Evolutionary conservation across 2,888 invertebrate genomes (phyloP).

Genomic region (Drosophila neonasuta): DNA sequence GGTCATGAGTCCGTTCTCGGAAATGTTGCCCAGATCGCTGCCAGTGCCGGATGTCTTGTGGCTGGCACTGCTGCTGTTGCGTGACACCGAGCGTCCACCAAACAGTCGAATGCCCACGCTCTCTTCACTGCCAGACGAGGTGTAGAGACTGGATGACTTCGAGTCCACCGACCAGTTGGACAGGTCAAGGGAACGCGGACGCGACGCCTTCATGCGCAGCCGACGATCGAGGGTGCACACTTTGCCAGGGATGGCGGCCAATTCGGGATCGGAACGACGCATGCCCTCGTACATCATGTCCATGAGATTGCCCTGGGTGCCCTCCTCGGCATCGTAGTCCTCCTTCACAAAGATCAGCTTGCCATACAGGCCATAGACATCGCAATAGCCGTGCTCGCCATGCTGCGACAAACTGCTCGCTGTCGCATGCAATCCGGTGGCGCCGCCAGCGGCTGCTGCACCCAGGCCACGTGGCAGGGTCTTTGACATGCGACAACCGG

Average conservation of each 20-base stretch:
- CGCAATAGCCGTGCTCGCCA: conserved; percentile 87
- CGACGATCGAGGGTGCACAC: conserved; percentile 91
- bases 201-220: conserved; percentile 90
- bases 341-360: conserved; percentile 93
- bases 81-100: conserved; percentile 86
- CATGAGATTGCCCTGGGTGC: conserved; percentile 85
- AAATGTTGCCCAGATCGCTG: conserved; percentile 83
- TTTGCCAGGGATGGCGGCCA: conserved; percentile 91
- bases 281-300: conserved; percentile 88
- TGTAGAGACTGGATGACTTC: conserved; percentile 90
- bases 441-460: conserved; percentile 62
- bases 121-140: conserved; percentile 93
- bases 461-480: conserved; percentile 89
- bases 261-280: conserved; percentile 91
- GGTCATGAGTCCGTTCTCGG: conserved; percentile 83
- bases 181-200: conserved; percentile 91
- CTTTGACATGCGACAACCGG: conserved; percentile 86
- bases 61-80: conserved; percentile 90
- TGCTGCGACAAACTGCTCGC: conserved; percentile 84
- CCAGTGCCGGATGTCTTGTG: conserved; percentile 84
- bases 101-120: conserved; percentile 87
- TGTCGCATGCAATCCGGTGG: conserved; percentile 82
- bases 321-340: conserved; percentile 89
- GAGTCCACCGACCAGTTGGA: conserved; percentile 95
- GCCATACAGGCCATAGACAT: conserved; percentile 94